Evolutionary conservation across 2,888 invertebrate genomes (phyloP), one percentile per base, ranked within the genome.

Genomic region (Homarus gammarus): DNA sequence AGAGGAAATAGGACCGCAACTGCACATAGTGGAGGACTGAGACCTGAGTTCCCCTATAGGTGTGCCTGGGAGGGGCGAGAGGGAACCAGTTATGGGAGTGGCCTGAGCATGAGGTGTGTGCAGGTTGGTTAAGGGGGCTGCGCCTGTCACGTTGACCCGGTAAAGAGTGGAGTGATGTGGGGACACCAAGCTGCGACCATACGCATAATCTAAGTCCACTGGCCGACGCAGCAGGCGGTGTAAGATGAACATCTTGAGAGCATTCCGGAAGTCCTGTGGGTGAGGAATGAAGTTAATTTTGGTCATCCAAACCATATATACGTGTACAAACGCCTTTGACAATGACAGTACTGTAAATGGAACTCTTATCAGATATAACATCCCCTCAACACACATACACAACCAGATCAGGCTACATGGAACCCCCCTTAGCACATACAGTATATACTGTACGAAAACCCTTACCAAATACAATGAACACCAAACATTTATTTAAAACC

Each of bases 191-290:
- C 77, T 85, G 77, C 88, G 84, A 27, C 61, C 72, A 64, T 77
- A 85, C 12, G 51, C 22, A 44, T 51, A 64, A 33, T 90, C 86
- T 2, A 33, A 79, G 33, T 84, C 91, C 18, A 89, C 68, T 27
- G 86, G 87, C 8, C 72, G 88, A 22, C 93, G 92, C 44, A 91
- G 91, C 51, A 92, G 89, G 12, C 92, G 89, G 18, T 92, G 73
- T 33, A 92, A 95, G 64, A 97, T 95, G 22, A 97, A 95, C 81
- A 95, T 96, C 93, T 97, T 97, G 73, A 97, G 94, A 0, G 97
- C 97, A 0, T 96, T 95, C 2, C 97, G 95, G 93, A 97, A 97
- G 93, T 98, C 91, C 91, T 91, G 88, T 1, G 40, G 38, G 18
- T n/a, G n/a, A 22, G 10, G 22, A 56, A 18, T 56, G 18, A 5